Evolutionary conservation across 2,113 vertebrate species (phyloP), one percentile per base, ranked within the genome.

Genomic region (Myotis yumanensis): DNA sequence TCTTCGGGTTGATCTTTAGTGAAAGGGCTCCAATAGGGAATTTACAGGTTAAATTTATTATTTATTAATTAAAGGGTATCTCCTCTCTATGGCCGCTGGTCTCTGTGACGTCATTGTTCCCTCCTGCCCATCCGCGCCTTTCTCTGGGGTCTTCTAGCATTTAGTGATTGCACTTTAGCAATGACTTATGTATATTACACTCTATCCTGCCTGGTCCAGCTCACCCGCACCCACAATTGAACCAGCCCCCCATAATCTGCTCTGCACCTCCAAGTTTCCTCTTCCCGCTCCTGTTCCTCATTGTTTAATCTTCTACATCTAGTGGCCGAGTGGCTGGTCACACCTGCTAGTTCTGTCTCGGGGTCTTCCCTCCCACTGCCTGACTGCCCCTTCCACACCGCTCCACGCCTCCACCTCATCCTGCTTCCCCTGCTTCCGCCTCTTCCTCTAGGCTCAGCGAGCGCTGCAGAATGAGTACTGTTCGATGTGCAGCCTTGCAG

Each of bases 111-210:
- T 48, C 14, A 14, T 4, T 11, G 2, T 18, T 35, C 68, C 57
- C 79, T 54, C 23, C 72, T 35, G 30, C 71, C 22, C 2, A 0
- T 40, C 18, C 0, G 8, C 35, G n/a, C 35, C 72, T 62, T 46
- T 62, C 25, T n/a, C 69, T 80, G 51, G 22, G 7, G 32, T 8
- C 46, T 11, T 48, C 7, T 12, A 10, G 11, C 46, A 0, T 20
- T 51, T 15, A 4, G 7, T 43, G 6, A 25, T 57, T 20, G 14
- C 0, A 2, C 1, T n/a, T 40, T 28, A 43, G 28, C 76, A 28
- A 2, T 22, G 10, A 22, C 17, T 0, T 9, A 17, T 30, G 9
- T 32, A 7, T 16, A 0, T n/a, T 28, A 16, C 46, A 52, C 37
- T 28, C 8, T 20, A 10, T 17, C 23, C 75, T 52, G 52, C 12